Conservation (phyloP, 2,113 vertebrate genomes). For the Anoura caudifer region DNA sequence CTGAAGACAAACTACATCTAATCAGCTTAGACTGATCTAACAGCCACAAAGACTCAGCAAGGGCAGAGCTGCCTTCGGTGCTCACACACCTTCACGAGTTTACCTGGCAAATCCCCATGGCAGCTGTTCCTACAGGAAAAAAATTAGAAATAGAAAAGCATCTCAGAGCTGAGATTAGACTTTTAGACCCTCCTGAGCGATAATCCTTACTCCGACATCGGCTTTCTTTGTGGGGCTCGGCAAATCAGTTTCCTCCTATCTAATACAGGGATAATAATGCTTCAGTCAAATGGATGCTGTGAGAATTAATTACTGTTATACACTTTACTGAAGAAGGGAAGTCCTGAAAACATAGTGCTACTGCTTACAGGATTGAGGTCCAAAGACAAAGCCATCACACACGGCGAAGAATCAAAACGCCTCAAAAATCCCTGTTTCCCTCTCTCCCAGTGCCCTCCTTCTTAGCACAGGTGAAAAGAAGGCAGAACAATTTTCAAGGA, state of each 20-base stretch:
- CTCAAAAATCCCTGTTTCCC: slow-evolving; percentile 36
- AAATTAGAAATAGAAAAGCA: slow-evolving; percentile 52
- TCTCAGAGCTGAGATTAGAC: slow-evolving; percentile 67
- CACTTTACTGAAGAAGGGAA: slow-evolving; percentile 58
- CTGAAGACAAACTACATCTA: background rate
- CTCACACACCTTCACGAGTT: background rate
- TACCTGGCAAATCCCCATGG: slow-evolving; percentile 53
- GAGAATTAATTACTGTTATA: slow-evolving; percentile 74
- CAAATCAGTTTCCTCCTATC: slow-evolving; percentile 65
- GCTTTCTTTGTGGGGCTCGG: slow-evolving; percentile 67
- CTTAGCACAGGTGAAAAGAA: slow-evolving; percentile 41
- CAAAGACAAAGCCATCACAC: slow-evolving; percentile 54
- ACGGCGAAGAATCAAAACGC: slow-evolving; percentile 56
- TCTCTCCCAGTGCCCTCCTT: background rate
- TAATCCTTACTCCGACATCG: slow-evolving; percentile 68
- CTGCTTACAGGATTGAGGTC: slow-evolving; percentile 62
- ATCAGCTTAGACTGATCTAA: background rate
- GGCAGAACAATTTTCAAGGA: slow-evolving; percentile 59
- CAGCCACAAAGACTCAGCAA: background rate
- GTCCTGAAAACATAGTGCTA: slow-evolving; percentile 46
- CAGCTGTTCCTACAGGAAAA: slow-evolving; percentile 44
- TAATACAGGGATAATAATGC: slow-evolving; percentile 69
- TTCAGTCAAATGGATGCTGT: slow-evolving; percentile 72
- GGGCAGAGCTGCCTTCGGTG: background rate
- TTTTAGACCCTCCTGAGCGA: slow-evolving; percentile 67